Conservation (phyloP, 2,888 invertebrate genomes). For the Agrochola lychnidis region DNA sequence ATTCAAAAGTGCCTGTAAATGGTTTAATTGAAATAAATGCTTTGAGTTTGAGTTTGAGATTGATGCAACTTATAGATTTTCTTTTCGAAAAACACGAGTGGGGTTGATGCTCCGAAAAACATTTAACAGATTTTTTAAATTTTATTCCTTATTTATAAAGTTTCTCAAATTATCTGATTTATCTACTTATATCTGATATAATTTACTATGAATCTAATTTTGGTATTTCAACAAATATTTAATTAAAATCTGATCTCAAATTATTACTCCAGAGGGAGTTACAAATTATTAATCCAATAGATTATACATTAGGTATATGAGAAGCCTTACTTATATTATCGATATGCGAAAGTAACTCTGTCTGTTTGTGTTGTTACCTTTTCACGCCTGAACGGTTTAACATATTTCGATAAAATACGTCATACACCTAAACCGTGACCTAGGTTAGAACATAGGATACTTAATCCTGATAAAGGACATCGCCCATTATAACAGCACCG, state of each 20-base stretch:
- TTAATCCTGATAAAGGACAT: too few relatives aligned
- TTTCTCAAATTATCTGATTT: background rate
- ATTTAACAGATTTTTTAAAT: background rate
- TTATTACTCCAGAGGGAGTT: background rate
- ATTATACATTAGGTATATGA: constrained; percentile 12
- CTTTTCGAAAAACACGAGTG: background rate
- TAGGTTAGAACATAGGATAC: fast-evolving
- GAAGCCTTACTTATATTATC: background rate
- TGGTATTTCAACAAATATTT: background rate
- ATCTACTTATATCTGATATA: background rate
- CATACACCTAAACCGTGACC: background rate
- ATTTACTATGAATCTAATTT: constrained; percentile 7
- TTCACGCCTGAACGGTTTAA: background rate
- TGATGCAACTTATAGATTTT: background rate
- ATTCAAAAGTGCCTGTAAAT: too few relatives aligned
- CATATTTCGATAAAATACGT: background rate
- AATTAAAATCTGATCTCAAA: constrained; percentile 16
- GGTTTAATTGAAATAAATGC: too few relatives aligned
- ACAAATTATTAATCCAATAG: constrained; percentile 28
- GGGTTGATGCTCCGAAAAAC: background rate
- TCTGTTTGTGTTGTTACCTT: background rate
- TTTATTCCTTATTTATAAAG: background rate
- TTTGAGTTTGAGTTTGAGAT: too few relatives aligned
- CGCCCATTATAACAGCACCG: too few relatives aligned
- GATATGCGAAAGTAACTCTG: background rate